Conservation (phyloP, 2,113 vertebrate genomes). For the Nesoenas mayeri region DNA sequence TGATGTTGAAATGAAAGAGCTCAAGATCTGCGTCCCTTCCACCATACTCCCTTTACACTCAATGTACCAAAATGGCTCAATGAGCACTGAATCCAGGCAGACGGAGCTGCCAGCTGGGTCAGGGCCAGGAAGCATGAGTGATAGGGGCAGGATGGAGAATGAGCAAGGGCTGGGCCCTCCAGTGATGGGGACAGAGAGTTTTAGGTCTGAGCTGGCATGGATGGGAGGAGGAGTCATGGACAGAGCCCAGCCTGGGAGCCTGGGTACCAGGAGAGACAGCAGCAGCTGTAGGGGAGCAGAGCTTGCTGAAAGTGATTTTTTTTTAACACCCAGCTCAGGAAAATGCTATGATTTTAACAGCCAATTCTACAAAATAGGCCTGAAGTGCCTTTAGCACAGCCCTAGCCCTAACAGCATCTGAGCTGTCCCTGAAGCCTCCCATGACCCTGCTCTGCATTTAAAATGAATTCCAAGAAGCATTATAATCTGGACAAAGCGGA, state of each 20-base stretch:
- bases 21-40: not conserved
- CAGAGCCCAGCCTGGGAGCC: not conserved
- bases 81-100: not conserved
- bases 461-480: conserved; percentile 48
- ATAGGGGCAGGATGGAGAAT: not conserved
- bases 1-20: not conserved
- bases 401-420: not conserved
- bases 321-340: not conserved
- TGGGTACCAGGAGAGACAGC: not conserved
- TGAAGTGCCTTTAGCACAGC: not conserved
- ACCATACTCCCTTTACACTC: rapidly evolving
- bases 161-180: not conserved
- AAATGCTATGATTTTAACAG: not conserved
- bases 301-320: not conserved
- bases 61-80: not conserved
- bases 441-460: conserved; percentile 49
- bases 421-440: not conserved
- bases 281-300: not conserved
- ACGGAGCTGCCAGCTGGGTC: not conserved
- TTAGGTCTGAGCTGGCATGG: rapidly evolving
- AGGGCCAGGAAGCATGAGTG: not conserved
- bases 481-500: conserved; percentile 19
- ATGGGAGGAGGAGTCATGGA: not conserved
- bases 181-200: not conserved
- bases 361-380: not conserved